A percentile compares a stretch with the other conserved stretches of the same genome.
Evolutionary conservation across 2,113 vertebrate species (phyloP).

Genomic region (Alexandromys fortis): DNA sequence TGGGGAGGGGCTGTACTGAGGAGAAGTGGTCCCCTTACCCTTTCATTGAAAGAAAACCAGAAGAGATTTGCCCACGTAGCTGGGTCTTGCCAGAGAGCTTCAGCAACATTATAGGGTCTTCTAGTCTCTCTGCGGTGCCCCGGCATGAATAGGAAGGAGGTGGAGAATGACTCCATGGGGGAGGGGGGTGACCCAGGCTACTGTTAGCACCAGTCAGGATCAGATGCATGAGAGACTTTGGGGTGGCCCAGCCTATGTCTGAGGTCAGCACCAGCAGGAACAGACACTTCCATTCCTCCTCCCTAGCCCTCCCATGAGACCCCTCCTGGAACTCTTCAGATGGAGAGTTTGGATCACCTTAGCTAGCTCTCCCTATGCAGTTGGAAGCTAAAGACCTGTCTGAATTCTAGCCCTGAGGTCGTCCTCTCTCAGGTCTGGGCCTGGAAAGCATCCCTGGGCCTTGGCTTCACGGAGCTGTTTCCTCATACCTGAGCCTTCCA

Average conservation of each 20-base stretch:
- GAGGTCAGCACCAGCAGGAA: not conserved
- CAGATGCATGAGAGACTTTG: not conserved
- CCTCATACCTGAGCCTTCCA: constrained; percentile 75
- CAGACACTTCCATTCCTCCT: not conserved
- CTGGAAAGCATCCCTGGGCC: not conserved
- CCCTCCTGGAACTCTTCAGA: no score
- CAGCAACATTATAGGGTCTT: not conserved
- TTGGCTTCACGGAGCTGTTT: constrained; percentile 3
- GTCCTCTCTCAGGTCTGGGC: not conserved
- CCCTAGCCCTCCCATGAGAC: no score
- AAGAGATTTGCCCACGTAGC: no score
- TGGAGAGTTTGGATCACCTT: not conserved
- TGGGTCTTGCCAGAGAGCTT: not conserved
- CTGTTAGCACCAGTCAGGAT: not conserved
- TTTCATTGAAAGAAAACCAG: not conserved
- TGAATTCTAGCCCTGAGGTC: not conserved
- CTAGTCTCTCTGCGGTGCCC: not conserved
- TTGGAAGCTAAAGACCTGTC: not conserved
- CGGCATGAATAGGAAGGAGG: no score
- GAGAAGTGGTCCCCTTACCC: no score
- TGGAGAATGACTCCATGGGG: fast-evolving
- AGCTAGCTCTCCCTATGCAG: not conserved
- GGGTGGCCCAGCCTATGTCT: not conserved
- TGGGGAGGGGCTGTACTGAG: fast-evolving
- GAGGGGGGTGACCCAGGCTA: not conserved